Evolutionary conservation across 2,888 invertebrate species (phyloP).

Genomic region (Timandra comae): DNA sequence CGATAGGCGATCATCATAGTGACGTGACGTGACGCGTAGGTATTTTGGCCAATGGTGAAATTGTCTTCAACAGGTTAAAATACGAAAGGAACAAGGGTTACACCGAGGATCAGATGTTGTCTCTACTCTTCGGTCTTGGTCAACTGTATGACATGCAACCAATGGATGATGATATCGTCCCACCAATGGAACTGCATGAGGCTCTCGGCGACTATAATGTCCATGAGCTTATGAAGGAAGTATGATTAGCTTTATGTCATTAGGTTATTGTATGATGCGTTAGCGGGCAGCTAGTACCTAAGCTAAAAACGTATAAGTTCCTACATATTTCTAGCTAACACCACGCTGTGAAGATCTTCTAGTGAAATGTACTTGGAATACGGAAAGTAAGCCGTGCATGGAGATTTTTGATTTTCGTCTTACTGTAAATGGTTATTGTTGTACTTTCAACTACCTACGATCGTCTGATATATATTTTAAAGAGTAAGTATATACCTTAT

Average conservation of each 20-base stretch:
- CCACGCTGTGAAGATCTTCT: conserved; percentile 68
- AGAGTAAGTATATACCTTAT: conserved; percentile 35
- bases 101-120: conserved; percentile 48
- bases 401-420: conserved; percentile 73
- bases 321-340: conserved; percentile 47
- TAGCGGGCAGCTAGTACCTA: too few relatives aligned
- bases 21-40: too few relatives aligned
- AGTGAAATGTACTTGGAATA: conserved; percentile 70
- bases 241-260: too few relatives aligned
- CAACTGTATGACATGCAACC: conserved; percentile 51
- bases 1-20: too few relatives aligned
- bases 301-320: conserved; percentile 2
- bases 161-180: conserved; percentile 31
- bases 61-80: conserved; percentile 42
- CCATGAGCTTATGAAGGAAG: conserved; percentile 51
- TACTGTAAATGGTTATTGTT: conserved; percentile 78
- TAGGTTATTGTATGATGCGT: too few relatives aligned
- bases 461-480: conserved; percentile 49
- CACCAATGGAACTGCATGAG: conserved; percentile 45
- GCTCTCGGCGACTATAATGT: conserved; percentile 61
- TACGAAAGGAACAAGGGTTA: conserved; percentile 55
- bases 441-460: conserved; percentile 76
- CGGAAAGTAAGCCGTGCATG: conserved; percentile 50
- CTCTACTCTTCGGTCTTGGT: conserved; percentile 51
- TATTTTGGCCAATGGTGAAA: too few relatives aligned